phyloP scores from a whole-genome alignment of 1,140 invertebrate species.

The Drosophila asahinai region DNA sequence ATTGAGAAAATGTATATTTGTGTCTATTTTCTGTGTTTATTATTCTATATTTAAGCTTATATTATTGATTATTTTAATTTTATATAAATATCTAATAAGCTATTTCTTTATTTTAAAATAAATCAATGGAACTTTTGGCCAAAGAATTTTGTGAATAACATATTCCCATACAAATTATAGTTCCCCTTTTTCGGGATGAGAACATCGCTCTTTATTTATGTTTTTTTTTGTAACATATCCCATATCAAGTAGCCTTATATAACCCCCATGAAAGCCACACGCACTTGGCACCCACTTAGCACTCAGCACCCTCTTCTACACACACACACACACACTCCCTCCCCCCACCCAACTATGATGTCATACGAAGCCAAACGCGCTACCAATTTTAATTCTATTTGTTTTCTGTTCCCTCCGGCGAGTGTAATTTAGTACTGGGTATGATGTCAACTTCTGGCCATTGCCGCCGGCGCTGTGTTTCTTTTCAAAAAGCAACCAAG shows the following conservation, averaged over 20 bases:
- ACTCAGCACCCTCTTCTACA: constrained; percentile 37
- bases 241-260: constrained; percentile 14
- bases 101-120: neutral
- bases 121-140: neutral
- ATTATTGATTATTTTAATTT: neutral
- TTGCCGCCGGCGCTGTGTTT: constrained; percentile 44
- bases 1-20: neutral
- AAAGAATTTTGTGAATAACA: no score
- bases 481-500: constrained; percentile 10
- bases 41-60: neutral
- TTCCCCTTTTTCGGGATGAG: neutral
- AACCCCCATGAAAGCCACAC: constrained; percentile 43
- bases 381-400: constrained; percentile 64
- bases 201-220: neutral
- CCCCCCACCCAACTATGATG: constrained; percentile 50
- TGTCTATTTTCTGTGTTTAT: neutral
- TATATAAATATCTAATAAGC: neutral
- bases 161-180: neutral
- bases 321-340: constrained; percentile 9
- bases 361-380: constrained; percentile 48
- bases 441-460: constrained; percentile 62
- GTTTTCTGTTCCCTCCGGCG: constrained; percentile 14
- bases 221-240: neutral
- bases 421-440: constrained; percentile 21
- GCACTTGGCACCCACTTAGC: constrained; percentile 72